These are phyloP conservation scores for Agonopterix subpropinquella DNA, from an alignment of 2,888 invertebrate species.

Conservation along the genomic window DNA sequence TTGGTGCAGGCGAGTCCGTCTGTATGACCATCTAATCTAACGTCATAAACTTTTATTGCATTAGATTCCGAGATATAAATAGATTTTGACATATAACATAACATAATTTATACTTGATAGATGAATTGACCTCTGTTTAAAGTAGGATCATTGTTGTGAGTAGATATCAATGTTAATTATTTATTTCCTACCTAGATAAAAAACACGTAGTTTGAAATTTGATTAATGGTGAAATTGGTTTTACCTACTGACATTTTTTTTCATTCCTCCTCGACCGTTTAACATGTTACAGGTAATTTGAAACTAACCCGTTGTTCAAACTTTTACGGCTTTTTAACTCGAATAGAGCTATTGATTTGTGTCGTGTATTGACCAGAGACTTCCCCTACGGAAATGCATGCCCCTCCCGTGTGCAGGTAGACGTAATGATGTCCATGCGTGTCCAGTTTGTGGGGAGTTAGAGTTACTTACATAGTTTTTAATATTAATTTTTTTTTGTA, in stretches of 20 bases:
- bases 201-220: too few species aligned
- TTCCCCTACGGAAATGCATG: slow-evolving; percentile 46
- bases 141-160: too few species aligned
- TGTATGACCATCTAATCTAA: too few species aligned
- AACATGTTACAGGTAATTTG: neutral
- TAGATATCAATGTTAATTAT: too few species aligned
- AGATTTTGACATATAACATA: too few species aligned
- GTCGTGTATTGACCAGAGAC: slow-evolving; percentile 31
- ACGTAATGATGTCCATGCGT: slow-evolving; percentile 37
- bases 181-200: too few species aligned
- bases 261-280: neutral
- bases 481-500: neutral
- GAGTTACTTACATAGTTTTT: neutral
- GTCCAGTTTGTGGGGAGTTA: slow-evolving; percentile 23
- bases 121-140: too few species aligned
- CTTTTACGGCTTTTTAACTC: slow-evolving; percentile 27
- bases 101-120: too few species aligned
- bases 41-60: too few species aligned
- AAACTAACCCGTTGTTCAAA: slow-evolving; percentile 3
- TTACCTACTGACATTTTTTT: too few species aligned
- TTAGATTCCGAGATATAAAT: too few species aligned
- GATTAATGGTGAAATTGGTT: too few species aligned
- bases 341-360: slow-evolving; percentile 29
- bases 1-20: neutral
- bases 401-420: slow-evolving; percentile 26